A percentile compares a stretch with the other conserved stretches of the same genome.
Conservation (phyloP, 2,113 vertebrate genomes). For the Neogale vison region DNA sequence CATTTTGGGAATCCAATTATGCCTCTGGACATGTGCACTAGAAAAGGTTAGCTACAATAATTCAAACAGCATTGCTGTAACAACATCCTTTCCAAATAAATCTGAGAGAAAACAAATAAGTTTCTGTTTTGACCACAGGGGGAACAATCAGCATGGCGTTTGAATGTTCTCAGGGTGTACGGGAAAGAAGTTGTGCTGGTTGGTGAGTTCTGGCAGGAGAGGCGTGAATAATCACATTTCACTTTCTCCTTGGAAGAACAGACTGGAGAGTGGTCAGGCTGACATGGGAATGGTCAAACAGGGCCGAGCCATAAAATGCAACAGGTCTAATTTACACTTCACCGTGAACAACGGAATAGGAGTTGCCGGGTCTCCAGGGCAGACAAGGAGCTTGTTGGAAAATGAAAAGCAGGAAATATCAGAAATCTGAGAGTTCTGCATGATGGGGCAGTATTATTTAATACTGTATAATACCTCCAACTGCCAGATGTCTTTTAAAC, state of each 20-base stretch:
- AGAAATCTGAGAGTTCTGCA: neutral
- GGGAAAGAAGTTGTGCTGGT: neutral
- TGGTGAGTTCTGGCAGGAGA: neutral
- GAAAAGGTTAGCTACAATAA: constrained; percentile 52
- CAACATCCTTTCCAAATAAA: constrained; percentile 47
- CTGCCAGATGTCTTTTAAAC: neutral
- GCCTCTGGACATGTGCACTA: neutral
- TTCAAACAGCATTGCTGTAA: constrained; percentile 6
- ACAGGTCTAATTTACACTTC: neutral
- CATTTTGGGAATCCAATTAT: constrained; percentile 51
- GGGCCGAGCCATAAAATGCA: neutral
- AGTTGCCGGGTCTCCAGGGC: neutral
- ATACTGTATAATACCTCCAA: neutral
- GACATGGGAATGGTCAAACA: neutral
- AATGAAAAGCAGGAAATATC: neutral
- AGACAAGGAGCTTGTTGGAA: neutral
- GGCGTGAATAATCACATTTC: neutral
- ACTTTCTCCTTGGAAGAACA: constrained; percentile 31
- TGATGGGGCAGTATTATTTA: neutral
- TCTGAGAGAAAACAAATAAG: constrained; percentile 53
- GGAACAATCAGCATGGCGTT: neutral
- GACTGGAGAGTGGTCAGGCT: neutral
- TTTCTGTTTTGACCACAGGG: constrained; percentile 48
- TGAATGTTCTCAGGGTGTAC: neutral
- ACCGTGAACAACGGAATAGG: neutral